Evolutionary conservation across 2,888 invertebrate genomes (phyloP).

Genomic region (Trachelus tabidus): DNA sequence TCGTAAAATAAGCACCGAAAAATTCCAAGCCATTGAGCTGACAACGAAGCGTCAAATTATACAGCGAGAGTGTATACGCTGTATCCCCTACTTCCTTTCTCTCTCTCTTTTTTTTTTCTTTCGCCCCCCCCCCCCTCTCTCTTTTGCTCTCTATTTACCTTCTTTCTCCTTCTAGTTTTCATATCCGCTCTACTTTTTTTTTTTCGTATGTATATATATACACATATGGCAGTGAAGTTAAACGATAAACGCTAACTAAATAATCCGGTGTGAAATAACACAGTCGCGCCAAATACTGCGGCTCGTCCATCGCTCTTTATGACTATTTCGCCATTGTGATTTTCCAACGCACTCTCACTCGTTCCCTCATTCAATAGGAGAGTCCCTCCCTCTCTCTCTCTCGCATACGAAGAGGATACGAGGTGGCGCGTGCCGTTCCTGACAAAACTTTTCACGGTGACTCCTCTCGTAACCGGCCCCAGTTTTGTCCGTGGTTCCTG

Average conservation of each 20-base stretch:
- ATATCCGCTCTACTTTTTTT: not conserved
- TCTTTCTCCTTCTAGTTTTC: slow-evolving; percentile 14
- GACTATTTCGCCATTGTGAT: not conserved
- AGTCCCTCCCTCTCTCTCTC: slow-evolving; percentile 14
- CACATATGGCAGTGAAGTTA: not conserved
- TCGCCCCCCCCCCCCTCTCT: not conserved
- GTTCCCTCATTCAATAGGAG: slow-evolving; percentile 1
- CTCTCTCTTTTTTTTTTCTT: not conserved
- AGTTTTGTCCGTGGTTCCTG: slow-evolving; percentile 19
- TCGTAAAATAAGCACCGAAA: not conserved
- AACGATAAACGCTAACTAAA: not conserved
- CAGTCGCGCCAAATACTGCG: not conserved
- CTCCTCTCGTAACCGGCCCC: not conserved
- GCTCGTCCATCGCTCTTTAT: not conserved
- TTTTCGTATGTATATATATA: not conserved
- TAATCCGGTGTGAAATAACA: not conserved
- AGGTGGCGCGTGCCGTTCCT: not conserved
- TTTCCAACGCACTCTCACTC: not conserved
- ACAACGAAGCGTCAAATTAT: not conserved
- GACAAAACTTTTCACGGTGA: slow-evolving; percentile 1
- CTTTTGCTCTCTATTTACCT: slow-evolving; percentile 1
- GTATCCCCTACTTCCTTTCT: not conserved
- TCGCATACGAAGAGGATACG: not conserved
- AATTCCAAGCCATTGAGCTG: not conserved
- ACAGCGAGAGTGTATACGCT: not conserved